Conservation (phyloP, 2,113 vertebrate genomes). For the Nycticorax nycticorax region DNA sequence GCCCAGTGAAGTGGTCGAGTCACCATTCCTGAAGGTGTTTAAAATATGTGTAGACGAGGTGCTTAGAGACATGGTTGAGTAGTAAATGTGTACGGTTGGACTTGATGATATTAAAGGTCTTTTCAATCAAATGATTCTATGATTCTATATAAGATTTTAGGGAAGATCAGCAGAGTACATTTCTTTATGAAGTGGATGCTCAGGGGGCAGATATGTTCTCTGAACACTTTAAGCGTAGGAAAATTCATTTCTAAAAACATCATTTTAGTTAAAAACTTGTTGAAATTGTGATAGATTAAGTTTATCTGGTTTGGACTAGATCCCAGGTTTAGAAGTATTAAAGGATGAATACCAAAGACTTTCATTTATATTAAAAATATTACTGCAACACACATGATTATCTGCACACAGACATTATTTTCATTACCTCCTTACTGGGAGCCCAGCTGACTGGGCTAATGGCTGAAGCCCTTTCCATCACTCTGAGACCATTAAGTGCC, state of each 20-base stretch:
- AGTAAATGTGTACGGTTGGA: too few species aligned
- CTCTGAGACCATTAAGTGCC: neutral
- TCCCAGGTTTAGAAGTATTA: neutral
- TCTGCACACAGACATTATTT: neutral
- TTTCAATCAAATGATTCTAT: too few species aligned
- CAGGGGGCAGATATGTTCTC: neutral
- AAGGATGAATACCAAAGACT: neutral
- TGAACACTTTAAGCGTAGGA: neutral
- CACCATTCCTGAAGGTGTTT: too few species aligned
- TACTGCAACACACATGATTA: accelerated
- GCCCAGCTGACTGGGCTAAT: neutral
- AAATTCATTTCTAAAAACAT: neutral
- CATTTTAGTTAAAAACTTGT: neutral
- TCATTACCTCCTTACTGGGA: neutral
- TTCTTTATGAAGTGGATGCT: neutral
- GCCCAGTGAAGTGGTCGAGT: too few species aligned
- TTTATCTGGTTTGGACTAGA: neutral
- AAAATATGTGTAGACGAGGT: too few species aligned
- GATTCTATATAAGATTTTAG: neutral
- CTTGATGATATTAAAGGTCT: too few species aligned
- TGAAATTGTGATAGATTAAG: neutral
- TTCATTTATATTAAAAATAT: neutral
- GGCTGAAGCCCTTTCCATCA: neutral
- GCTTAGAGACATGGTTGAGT: too few species aligned
- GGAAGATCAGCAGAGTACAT: neutral